Conservation (phyloP, 2,888 invertebrate species). For the Petrolisthes manimaculis region DNA sequence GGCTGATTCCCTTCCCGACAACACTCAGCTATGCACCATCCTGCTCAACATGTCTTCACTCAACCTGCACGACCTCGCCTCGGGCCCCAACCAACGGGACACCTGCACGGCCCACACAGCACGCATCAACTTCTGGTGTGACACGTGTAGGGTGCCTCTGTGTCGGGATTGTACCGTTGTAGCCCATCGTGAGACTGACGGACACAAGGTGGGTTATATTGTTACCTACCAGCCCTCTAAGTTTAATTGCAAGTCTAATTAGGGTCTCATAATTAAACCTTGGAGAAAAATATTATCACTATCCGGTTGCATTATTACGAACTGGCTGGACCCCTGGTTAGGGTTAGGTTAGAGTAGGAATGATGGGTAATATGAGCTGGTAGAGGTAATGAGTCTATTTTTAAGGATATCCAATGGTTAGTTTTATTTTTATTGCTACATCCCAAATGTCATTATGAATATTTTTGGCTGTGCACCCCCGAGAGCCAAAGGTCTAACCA, state of each 20-base stretch:
- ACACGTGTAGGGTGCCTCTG: conserved; percentile 58
- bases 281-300: no score
- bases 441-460: no score
- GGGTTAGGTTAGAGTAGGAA: no score
- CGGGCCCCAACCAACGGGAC: conserved; percentile 40
- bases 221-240: no score
- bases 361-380: no score
- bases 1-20: conserved; percentile 50
- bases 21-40: conserved; percentile 62
- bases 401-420: no score
- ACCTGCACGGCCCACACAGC: conserved; percentile 61
- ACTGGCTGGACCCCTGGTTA: not conserved
- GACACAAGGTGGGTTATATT: conserved; percentile 63
- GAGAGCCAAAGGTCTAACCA: no score
- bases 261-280: no score
- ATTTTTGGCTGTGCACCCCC: no score
- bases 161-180: conserved; percentile 65
- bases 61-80: conserved; percentile 50
- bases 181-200: conserved; percentile 57
- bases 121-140: conserved; percentile 65
- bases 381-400: no score
- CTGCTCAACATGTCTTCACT: conserved; percentile 62
- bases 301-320: not conserved
- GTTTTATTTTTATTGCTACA: no score
- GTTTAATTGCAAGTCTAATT: no score